Evolutionary conservation across 2,113 vertebrate genomes (phyloP), one percentile per base, ranked within the genome.

Genomic region (Sapajus apella): DNA sequence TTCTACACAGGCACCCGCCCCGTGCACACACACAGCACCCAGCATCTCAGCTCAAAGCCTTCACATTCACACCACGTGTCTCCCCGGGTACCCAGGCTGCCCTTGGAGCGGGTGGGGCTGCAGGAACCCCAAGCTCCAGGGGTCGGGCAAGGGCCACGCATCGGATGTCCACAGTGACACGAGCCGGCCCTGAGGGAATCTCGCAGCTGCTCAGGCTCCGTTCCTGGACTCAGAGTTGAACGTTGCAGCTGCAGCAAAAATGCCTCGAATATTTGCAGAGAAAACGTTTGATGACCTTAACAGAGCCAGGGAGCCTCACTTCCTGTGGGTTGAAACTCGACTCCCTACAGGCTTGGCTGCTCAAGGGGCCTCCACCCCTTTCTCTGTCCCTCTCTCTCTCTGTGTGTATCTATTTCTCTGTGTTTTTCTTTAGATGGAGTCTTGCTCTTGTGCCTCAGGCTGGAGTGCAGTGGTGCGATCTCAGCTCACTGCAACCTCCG

Each of bases 161-260:
- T 25, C 1, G 10, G 10, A 12, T 40, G 12, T 11, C 37, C 70
- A 23, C 27, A 12, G 2, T 12, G 2, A 20, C 10, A 40, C 0
- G 10, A 23, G 37, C 20, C 0, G 37, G 10, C n/a, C 70, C 37
- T 5, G n/a, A 37, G 20, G 70, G n/a, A 37, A 23, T 5, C n/a
- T 21, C 4, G n/a, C 2, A 5, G 70, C 18, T 0, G 20, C 20
- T 40, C 9, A 5, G n/a, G n/a, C n/a, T 40, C 8, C 18, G 64
- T 14, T 13, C 32, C 12, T 11, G 4, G 66, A 58, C 64, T 66
- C 64, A 32, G 64, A 64, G 68, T 11, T 40, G n/a, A 10, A 10
- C 0, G 20, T 11, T 2, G 9, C 8, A 32, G 18, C 70, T 12
- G 2, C n/a, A 3, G 10, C 21, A 21, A 18, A 5, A 40, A 73